phyloP scores from a whole-genome alignment of 2,888 invertebrate species.

The Idaea dimidiata region DNA sequence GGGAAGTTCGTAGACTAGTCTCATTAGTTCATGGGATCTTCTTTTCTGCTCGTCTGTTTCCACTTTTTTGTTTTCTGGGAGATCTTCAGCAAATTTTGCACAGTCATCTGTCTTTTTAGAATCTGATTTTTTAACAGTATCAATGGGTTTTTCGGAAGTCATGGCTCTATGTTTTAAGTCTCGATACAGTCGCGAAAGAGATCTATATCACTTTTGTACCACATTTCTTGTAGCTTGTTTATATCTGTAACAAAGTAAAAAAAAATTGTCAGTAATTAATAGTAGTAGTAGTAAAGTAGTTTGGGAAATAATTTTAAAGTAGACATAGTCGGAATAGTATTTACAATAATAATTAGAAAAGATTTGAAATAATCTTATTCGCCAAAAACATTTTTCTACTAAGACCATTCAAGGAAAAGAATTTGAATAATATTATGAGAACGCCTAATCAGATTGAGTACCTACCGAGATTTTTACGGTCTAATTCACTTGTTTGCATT shows the following conservation, averaged over 20 bases:
- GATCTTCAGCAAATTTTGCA: conserved; percentile 53
- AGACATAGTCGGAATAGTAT: not conserved
- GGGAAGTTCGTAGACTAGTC: conserved; percentile 73
- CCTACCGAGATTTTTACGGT: not conserved
- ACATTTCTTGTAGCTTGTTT: conserved; percentile 45
- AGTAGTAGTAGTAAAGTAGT: too few relatives aligned
- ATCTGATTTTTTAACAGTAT: conserved; percentile 65
- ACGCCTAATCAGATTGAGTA: not conserved
- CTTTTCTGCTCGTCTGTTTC: conserved; percentile 51
- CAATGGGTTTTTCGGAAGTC: conserved; percentile 73
- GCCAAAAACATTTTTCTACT: not conserved
- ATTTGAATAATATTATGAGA: not conserved
- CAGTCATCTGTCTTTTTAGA: conserved; percentile 58
- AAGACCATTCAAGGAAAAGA: not conserved
- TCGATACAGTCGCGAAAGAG: conserved; percentile 29
- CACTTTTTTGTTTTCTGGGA: conserved; percentile 50
- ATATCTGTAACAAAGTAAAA: not conserved
- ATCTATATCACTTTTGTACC: conserved; percentile 33
- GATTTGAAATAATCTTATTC: not conserved
- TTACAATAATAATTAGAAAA: too few relatives aligned
- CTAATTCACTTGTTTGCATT: too few relatives aligned
- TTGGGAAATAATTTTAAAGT: not conserved
- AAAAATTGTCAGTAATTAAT: not conserved
- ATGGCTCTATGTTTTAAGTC: conserved; percentile 53
- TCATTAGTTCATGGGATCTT: conserved; percentile 66